A percentile compares a stretch with the other conserved stretches of the same genome.
phyloP scores from a whole-genome alignment of 2,113 vertebrate genomes.

The Chlorocebus sabaeus region DNA sequence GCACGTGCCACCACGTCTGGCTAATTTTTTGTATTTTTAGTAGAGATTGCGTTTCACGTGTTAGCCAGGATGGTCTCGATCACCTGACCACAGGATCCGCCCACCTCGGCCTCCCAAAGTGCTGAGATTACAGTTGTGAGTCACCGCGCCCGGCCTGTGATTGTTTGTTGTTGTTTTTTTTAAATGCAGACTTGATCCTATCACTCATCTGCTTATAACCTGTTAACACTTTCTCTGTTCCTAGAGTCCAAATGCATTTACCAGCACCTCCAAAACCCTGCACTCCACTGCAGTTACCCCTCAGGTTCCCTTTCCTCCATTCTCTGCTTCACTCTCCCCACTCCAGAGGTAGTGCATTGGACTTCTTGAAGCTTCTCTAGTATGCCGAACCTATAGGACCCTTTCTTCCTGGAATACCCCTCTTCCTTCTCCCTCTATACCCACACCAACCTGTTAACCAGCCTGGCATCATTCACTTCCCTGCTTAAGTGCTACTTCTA shows the following conservation, averaged over 20 bases:
- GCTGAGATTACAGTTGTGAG: too few relatives aligned
- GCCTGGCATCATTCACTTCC: background rate
- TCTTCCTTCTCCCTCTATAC: background rate
- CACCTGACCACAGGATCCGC: rapidly evolving
- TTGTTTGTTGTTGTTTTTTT: background rate
- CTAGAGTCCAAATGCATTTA: background rate
- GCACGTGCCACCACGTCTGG: too few relatives aligned
- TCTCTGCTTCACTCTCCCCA: background rate
- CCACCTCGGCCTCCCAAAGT: too few relatives aligned
- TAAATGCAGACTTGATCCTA: background rate
- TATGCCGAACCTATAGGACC: background rate
- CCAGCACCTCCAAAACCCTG: background rate
- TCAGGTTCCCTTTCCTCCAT: background rate
- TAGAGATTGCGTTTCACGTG: too few relatives aligned
- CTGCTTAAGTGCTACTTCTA: background rate
- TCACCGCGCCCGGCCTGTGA: too few relatives aligned
- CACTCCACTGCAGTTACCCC: background rate
- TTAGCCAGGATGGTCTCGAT: too few relatives aligned
- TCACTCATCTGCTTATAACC: background rate
- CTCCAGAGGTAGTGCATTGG: too few relatives aligned
- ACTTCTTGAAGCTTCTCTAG: background rate
- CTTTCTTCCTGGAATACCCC: background rate
- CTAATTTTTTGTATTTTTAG: too few relatives aligned
- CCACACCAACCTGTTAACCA: background rate
- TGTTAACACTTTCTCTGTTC: background rate